A percentile compares a stretch with the other conserved stretches of the same genome.
Conservation (phyloP, 2,113 vertebrate species). For the Macquaria ambigua region DNA sequence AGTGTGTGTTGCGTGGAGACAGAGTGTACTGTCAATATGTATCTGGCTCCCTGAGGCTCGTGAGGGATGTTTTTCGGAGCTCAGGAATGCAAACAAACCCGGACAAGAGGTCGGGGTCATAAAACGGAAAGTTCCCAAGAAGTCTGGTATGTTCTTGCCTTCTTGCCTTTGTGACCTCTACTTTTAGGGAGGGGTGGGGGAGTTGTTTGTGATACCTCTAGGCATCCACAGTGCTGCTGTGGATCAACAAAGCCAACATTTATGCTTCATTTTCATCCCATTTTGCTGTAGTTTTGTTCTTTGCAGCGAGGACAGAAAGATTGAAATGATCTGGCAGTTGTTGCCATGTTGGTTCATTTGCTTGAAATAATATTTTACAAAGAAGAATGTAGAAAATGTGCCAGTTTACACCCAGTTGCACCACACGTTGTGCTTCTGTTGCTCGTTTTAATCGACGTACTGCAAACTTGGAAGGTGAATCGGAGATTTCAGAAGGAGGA, state of each 20-base stretch:
- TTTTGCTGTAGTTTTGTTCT: background rate
- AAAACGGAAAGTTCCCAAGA: conserved; percentile 79
- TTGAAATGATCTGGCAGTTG: background rate
- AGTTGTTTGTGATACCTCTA: conserved; percentile 38
- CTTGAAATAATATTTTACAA: background rate
- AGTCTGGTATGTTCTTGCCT: conserved; percentile 74
- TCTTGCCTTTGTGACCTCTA: conserved; percentile 49
- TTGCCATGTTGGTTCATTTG: background rate
- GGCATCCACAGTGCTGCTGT: background rate
- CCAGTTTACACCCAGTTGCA: background rate
- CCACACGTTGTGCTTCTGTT: background rate
- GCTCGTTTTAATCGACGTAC: background rate
- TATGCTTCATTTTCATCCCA: conserved; percentile 3
- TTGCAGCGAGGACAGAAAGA: background rate
- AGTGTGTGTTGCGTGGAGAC: conserved; percentile 10
- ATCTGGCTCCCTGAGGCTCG: conserved; percentile 5
- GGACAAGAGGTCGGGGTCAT: conserved; percentile 61
- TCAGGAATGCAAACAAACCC: conserved; percentile 54
- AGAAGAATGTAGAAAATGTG: background rate
- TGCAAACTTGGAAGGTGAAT: background rate
- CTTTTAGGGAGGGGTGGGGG: background rate
- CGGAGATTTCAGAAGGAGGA: background rate
- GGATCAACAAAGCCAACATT: background rate
- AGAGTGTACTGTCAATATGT: background rate
- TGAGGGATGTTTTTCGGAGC: conserved; percentile 18